These are phyloP conservation scores for Myrmophylax atrothorax DNA, from an alignment of 2,113 vertebrate genomes.

Conservation along the genomic window DNA sequence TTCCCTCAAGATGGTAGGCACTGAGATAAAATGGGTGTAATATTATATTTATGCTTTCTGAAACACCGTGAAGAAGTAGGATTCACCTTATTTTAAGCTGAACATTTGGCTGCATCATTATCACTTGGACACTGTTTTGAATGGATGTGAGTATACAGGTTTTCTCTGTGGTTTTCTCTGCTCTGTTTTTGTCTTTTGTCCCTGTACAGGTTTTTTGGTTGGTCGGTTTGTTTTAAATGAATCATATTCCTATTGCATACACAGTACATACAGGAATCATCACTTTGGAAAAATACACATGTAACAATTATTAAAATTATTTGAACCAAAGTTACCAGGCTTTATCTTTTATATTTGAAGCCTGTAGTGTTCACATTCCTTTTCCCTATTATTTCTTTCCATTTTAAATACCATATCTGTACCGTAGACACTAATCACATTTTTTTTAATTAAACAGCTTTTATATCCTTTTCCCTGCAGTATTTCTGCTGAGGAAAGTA, in stretches of 20 bases:
- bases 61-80: background rate
- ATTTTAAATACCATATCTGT: background rate
- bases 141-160: conserved; percentile 35
- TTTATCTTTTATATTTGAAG: conserved; percentile 63
- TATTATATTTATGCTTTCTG: conserved; percentile 55
- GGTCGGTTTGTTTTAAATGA: conserved; percentile 13
- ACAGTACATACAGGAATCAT: conserved; percentile 3
- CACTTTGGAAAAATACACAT: conserved; percentile 47
- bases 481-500: conserved; percentile 24
- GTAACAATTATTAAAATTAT: conserved; percentile 71
- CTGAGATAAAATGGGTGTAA: conserved; percentile 13
- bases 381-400: background rate
- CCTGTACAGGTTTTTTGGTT: conserved; percentile 51
- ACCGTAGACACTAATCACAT: background rate
- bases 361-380: conserved; percentile 61
- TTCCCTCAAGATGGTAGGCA: conserved; percentile 46
- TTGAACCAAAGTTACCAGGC: conserved; percentile 76
- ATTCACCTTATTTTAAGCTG: background rate
- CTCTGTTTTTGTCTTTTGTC: conserved; percentile 42
- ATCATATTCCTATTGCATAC: conserved; percentile 39
- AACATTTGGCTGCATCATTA: background rate
- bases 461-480: background rate
- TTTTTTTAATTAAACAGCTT: background rate
- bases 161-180: background rate
- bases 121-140: background rate